A percentile compares a stretch with the other conserved stretches of the same genome.
Evolutionary conservation across 2,888 invertebrate genomes (phyloP).

Genomic region (Melanostoma scalare): DNA sequence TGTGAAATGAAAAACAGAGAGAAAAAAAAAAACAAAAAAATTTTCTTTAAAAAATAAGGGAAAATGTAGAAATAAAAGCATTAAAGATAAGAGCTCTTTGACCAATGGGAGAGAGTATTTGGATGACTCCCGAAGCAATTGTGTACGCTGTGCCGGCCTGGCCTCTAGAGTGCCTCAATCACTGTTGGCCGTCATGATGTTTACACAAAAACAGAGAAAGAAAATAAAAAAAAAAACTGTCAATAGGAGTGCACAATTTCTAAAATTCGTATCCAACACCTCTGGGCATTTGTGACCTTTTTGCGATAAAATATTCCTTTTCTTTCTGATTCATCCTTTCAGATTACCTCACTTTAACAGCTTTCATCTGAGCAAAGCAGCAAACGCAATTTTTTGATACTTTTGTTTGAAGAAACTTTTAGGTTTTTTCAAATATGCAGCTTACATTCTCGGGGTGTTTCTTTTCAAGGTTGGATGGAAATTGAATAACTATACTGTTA

Average conservation of each 20-base stretch:
- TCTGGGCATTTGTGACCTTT: conserved; percentile 65
- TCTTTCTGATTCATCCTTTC: conserved; percentile 6
- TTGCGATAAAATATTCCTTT: neutral
- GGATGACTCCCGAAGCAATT: conserved; percentile 55
- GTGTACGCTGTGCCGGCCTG: conserved; percentile 29
- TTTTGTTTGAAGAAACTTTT: neutral
- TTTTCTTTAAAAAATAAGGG: neutral
- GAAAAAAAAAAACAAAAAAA: conserved; percentile 24
- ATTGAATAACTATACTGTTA: conserved; percentile 70
- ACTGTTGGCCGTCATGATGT: conserved; percentile 42
- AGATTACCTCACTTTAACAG: conserved; percentile 23
- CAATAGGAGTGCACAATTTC: conserved; percentile 52
- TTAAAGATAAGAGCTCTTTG: conserved; percentile 42
- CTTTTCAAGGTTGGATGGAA: conserved; percentile 42
- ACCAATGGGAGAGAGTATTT: conserved; percentile 31
- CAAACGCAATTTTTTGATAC: neutral
- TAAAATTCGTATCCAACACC: conserved; percentile 69
- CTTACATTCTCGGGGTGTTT: conserved; percentile 24
- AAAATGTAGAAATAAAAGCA: conserved; percentile 8
- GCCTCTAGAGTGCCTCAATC: conserved; percentile 20
- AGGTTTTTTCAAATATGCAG: conserved; percentile 1
- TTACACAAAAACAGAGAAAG: conserved; percentile 62
- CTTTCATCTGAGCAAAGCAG: conserved; percentile 14
- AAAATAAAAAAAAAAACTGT: neutral
- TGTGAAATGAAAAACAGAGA: too few species aligned